Percentiles rank a stretch among this genome's conserved stretches.
phyloP scores from a whole-genome alignment of 2,888 invertebrate genomes.

The Fragum sueziense region DNA sequence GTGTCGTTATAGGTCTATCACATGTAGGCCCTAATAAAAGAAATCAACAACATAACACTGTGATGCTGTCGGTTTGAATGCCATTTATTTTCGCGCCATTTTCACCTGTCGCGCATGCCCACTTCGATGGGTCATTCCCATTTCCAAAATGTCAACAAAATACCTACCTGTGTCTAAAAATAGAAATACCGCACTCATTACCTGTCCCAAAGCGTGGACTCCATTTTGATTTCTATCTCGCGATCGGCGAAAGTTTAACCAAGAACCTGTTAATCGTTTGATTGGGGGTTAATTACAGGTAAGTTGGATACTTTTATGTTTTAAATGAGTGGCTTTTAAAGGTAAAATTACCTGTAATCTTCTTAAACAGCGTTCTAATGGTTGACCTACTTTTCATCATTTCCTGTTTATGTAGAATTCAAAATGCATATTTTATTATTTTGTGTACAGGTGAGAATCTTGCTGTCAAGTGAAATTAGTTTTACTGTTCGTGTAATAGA shows the following conservation, averaged over 20 bases:
- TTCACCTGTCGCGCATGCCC: not conserved
- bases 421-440: too few relatives aligned
- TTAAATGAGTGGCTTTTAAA: not conserved
- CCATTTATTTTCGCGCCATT: not conserved
- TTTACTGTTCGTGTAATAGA: too few relatives aligned
- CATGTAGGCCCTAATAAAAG: too few relatives aligned
- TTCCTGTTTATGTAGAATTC: too few relatives aligned
- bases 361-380: not conserved
- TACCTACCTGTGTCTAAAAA: constrained; percentile 10
- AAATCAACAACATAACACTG: too few relatives aligned
- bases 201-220: constrained; percentile 13
- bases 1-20: too few relatives aligned
- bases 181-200: not conserved
- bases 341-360: not conserved
- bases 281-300: not conserved
- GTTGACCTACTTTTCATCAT: not conserved
- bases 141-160: constrained; percentile 11
- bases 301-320: not conserved
- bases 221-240: constrained; percentile 2
- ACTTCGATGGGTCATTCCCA: not conserved
- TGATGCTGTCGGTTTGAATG: too few relatives aligned
- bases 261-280: too few relatives aligned
- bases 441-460: too few relatives aligned
- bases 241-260: not conserved
- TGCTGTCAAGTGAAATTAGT: too few relatives aligned